A percentile compares a stretch with the other conserved stretches of the same genome.
Conservation (phyloP, 2,888 invertebrate species). For the Thecophora atra region DNA sequence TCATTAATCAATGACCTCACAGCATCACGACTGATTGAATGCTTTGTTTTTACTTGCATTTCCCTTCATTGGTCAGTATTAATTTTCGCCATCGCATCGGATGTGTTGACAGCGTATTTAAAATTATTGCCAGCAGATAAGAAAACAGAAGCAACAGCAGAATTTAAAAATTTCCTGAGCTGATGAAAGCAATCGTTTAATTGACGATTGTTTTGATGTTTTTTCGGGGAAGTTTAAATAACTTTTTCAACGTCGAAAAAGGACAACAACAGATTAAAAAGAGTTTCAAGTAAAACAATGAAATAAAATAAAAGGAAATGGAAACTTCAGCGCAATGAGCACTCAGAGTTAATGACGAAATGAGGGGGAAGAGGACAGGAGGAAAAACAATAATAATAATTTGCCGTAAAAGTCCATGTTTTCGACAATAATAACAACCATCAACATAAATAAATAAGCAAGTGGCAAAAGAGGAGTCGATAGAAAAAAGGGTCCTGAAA, state of each 20-base stretch:
- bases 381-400: neutral
- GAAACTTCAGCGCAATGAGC: neutral
- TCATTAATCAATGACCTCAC: slow-evolving; percentile 15
- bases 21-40: slow-evolving; percentile 11
- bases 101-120: slow-evolving; percentile 9
- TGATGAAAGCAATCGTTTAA: too few species aligned
- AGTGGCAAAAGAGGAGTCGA: neutral
- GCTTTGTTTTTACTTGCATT: too few species aligned
- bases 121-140: neutral
- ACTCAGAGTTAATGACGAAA: neutral
- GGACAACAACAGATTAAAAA: neutral
- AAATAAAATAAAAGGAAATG: too few species aligned
- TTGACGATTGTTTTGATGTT: too few species aligned
- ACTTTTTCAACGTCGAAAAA: neutral
- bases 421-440: slow-evolving; percentile 7
- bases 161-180: too few species aligned
- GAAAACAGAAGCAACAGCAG: neutral
- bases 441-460: slow-evolving; percentile 3
- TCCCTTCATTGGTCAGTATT: too few species aligned
- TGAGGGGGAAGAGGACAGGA: neutral
- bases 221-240: neutral
- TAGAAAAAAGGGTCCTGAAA: neutral
- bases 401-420: slow-evolving; percentile 4
- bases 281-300: neutral
- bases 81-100: neutral